Conservation (phyloP, 2,113 vertebrate species). For the Crotalus horridus region DNA sequence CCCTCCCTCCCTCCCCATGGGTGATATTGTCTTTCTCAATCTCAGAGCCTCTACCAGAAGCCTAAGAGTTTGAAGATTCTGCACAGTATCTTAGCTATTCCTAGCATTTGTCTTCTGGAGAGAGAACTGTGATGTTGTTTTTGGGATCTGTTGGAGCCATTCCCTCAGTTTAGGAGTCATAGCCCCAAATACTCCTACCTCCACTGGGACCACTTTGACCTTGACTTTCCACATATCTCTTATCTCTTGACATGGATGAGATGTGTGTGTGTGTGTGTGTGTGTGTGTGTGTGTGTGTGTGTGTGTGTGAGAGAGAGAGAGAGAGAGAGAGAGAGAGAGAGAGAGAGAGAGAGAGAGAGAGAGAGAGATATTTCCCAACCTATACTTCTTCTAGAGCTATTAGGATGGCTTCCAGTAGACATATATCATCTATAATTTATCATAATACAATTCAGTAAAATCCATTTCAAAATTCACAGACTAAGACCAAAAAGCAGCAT, state of each 20-base stretch:
- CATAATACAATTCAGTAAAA: background rate
- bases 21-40: background rate
- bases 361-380: background rate
- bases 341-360: no score
- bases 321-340: no score
- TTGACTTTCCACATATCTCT: background rate
- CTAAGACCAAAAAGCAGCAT: background rate
- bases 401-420: background rate
- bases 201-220: background rate
- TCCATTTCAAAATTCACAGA: background rate
- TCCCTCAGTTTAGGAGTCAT: background rate
- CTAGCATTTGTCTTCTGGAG: background rate
- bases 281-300: no score
- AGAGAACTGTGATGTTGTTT: background rate
- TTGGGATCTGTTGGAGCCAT: background rate
- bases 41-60: background rate
- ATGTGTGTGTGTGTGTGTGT: background rate
- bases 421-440: background rate
- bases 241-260: background rate
- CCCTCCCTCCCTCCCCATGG: no score
- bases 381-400: background rate
- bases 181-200: background rate
- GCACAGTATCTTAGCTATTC: background rate
- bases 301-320: no score
- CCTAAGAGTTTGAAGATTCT: background rate